Percentiles rank a stretch among this genome's conserved stretches.
These are phyloP conservation scores for Agrypnus murinus DNA, from an alignment of 2,888 invertebrate species.

Conservation along the genomic window DNA sequence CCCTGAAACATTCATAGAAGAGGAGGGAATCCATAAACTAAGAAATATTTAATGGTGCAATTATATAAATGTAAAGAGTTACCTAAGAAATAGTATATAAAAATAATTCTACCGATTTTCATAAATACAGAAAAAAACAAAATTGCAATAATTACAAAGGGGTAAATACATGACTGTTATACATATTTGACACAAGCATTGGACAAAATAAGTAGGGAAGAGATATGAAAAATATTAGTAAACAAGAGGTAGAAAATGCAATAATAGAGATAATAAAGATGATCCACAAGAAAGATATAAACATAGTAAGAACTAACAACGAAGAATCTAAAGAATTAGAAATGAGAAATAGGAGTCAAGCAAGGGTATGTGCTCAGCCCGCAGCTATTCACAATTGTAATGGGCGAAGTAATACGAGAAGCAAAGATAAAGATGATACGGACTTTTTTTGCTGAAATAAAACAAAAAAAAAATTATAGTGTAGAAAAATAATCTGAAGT, in stretches of 20 bases:
- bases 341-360: slow-evolving; percentile 12
- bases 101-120: background rate
- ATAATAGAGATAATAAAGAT: slow-evolving; percentile 6
- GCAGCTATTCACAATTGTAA: background rate
- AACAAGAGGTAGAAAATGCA: slow-evolving; percentile 11
- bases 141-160: background rate
- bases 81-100: background rate
- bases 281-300: slow-evolving; percentile 2
- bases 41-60: background rate
- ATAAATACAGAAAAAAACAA: background rate
- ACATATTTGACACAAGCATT: background rate
- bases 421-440: too few species aligned
- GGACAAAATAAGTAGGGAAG: background rate
- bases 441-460: too few species aligned
- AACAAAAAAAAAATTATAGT: too few species aligned
- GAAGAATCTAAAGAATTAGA: slow-evolving; percentile 14
- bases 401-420: background rate
- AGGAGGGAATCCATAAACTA: background rate
- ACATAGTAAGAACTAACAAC: slow-evolving; percentile 14
- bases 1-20: background rate
- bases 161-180: slow-evolving; percentile 6
- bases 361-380: slow-evolving; percentile 2
- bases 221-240: slow-evolving; percentile 30
- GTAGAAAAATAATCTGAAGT: too few species aligned
- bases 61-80: background rate